phyloP scores from a whole-genome alignment of 2,113 vertebrate genomes.

The Alaudala cheleensis region DNA sequence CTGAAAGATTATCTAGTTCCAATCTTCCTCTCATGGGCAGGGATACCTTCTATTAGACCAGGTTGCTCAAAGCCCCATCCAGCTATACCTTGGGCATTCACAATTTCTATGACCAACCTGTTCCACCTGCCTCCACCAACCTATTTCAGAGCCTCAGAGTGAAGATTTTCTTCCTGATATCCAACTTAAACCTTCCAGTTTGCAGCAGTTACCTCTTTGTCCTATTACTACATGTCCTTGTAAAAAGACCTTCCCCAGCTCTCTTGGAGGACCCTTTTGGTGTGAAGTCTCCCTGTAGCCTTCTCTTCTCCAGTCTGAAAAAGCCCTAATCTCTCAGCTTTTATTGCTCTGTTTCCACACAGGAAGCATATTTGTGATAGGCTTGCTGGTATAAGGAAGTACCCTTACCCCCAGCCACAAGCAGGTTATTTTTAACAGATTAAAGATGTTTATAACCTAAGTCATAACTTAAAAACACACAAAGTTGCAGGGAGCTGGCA shows the following conservation, averaged over 20 bases:
- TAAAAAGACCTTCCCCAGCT: neutral
- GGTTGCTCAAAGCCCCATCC: neutral
- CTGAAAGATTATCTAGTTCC: neutral
- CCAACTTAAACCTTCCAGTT: neutral
- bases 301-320: neutral
- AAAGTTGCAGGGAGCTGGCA: neutral
- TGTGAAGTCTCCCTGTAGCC: neutral
- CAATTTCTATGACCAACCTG: neutral
- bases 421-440: neutral
- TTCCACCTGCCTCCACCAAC: neutral
- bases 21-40: neutral
- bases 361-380: neutral
- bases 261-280: neutral
- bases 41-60: neutral
- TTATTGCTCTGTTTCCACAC: neutral
- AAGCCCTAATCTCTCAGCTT: neutral
- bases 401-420: neutral
- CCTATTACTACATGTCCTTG: neutral
- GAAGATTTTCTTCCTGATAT: neutral
- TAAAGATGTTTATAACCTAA: neutral
- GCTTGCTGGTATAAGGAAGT: neutral
- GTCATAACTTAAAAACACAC: neutral
- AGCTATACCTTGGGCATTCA: neutral
- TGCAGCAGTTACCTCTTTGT: neutral
- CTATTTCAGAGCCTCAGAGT: neutral